Evolutionary conservation across 1,140 invertebrate genomes (phyloP), one percentile per base, ranked within the genome.

Genomic region (Bombus fervidus): DNA sequence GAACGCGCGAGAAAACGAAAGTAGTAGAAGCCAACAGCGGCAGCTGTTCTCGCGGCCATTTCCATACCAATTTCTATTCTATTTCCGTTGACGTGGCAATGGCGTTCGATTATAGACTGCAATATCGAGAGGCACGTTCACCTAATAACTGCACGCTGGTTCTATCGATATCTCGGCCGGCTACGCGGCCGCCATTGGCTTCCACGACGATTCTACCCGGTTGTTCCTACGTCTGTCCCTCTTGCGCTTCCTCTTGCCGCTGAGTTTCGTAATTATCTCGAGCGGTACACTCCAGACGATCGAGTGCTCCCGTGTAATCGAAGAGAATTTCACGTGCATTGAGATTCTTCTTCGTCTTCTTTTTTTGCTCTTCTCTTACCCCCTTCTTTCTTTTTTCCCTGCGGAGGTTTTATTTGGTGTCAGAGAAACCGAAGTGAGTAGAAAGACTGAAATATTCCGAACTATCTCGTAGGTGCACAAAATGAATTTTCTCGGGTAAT

Each of bases 61-160:
- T 90, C 91, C 90, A 91, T 91, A 92, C 88, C 92, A 93, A 93
- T 93, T 93, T 93, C 93, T 93, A 93, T 93, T 93, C 93, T 93
- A 93, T 93, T 93, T 93, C 93, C 92, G 93, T 93, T 92, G 91
- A 92, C 92, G 91, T 88, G 91, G 91, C 92, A 91, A 93, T 93
- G 92, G 89, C 92, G 90, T 93, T 93, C 92, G 93, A 93, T 93
- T 93, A 93, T 93, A 92, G 92, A 92, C 91, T 93, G 92, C 92
- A 92, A 93, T 93, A 93, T 93, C 91, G 92, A 91, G 89, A 92
- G 89, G 92, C 93, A 93, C 92, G 92, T 93, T 93, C 92, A 92
- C 86, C 91, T 92, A 92, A 93, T 93, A 93, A 93, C 92, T 91
- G 91, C 39, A 86, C 84, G 64, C 69, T 75, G 76, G 57, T 86